These are phyloP conservation scores for Tipula helvola DNA, from an alignment of 2,888 invertebrate genomes.

Conservation along the genomic window DNA sequence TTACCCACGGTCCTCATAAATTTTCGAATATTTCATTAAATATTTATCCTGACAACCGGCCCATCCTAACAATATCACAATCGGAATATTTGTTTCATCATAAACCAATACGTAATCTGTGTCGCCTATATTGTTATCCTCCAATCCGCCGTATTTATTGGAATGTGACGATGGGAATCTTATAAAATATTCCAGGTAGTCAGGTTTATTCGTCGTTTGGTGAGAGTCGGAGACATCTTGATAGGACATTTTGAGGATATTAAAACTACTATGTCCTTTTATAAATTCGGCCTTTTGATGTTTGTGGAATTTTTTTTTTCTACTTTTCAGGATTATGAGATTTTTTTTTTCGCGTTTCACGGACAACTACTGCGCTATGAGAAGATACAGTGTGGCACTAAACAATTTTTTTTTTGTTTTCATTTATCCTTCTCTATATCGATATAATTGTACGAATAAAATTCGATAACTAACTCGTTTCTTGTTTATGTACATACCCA, in stretches of 20 bases:
- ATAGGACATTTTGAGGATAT: background rate
- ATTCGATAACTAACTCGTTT: background rate
- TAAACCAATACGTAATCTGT: slow-evolving; percentile 43
- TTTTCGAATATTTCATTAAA: slow-evolving; percentile 62
- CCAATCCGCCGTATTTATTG: slow-evolving; percentile 26
- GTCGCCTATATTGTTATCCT: slow-evolving; percentile 20
- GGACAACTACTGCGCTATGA: background rate
- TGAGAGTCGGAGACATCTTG: background rate
- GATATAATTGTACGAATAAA: background rate
- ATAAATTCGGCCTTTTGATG: background rate
- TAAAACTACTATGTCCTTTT: background rate
- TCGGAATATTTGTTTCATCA: slow-evolving; percentile 49
- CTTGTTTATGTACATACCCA: background rate
- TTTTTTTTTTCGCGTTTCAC: background rate
- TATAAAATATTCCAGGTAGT: slow-evolving; percentile 48
- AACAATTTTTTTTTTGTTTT: background rate
- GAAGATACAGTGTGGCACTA: background rate
- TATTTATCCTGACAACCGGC: slow-evolving; percentile 68
- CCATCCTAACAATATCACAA: slow-evolving; percentile 65
- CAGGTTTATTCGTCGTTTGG: slow-evolving; percentile 20
- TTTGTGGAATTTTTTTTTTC: background rate
- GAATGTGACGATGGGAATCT: slow-evolving; percentile 45
- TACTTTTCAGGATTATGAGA: background rate
- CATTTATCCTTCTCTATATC: background rate
- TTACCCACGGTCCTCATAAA: slow-evolving; percentile 65